Evolutionary conservation across 2,113 vertebrate genomes (phyloP).

Genomic region (Corydoras sp.): DNA sequence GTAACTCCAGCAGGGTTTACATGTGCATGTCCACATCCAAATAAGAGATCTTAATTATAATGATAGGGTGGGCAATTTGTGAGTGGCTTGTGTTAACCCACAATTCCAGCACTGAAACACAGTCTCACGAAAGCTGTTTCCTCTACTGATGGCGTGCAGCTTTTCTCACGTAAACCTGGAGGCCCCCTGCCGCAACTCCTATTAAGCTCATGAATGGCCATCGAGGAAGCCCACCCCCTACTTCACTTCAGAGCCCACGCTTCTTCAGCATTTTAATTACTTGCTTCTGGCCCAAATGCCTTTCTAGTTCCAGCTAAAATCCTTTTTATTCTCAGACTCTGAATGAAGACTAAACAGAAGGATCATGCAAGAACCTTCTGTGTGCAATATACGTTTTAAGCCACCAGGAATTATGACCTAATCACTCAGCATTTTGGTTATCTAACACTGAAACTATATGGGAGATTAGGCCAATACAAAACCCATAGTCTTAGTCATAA

Average conservation of each 20-base stretch:
- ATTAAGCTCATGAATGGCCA: constrained; percentile 39
- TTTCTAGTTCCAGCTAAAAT: not conserved
- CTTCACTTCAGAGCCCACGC: not conserved
- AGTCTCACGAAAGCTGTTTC: constrained; percentile 49
- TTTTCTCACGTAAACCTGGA: constrained; percentile 30
- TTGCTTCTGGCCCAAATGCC: constrained; percentile 3
- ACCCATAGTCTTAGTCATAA: too few relatives aligned
- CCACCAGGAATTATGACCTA: too few relatives aligned
- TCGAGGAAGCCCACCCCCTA: not conserved
- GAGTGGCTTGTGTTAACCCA: constrained; percentile 27
- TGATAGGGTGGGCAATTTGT: constrained; percentile 17
- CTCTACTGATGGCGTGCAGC: constrained; percentile 39
- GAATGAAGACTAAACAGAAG: too few relatives aligned
- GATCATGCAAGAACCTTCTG: too few relatives aligned
- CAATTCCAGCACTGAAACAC: constrained; percentile 37
- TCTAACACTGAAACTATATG: too few relatives aligned
- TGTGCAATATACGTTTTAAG: too few relatives aligned
- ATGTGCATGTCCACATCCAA: constrained; percentile 17
- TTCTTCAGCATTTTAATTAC: constrained; percentile 32
- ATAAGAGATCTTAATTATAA: constrained; percentile 25
- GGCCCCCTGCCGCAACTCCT: constrained; percentile 36
- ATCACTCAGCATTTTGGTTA: too few relatives aligned
- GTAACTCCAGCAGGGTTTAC: constrained; percentile 13
- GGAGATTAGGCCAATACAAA: too few relatives aligned
- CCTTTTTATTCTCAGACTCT: too few relatives aligned